Percentiles rank a stretch among this genome's conserved stretches.
phyloP scores from a whole-genome alignment of 2,888 invertebrate genomes.

The Xestoiulus laeticollis region DNA sequence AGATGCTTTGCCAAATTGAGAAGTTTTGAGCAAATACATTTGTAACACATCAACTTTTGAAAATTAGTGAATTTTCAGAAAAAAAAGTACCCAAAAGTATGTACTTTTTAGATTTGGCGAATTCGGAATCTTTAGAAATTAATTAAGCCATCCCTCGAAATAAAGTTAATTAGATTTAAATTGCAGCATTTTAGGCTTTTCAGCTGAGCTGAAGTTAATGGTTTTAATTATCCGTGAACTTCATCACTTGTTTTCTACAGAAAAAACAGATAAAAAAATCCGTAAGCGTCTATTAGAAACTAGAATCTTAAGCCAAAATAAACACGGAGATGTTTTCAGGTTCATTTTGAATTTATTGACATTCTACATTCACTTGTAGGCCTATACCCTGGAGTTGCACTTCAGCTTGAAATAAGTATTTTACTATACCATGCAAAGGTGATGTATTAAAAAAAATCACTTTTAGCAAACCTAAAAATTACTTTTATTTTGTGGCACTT shows the following conservation, averaged over 20 bases:
- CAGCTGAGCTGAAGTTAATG: not conserved
- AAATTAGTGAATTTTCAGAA: not conserved
- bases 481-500: not conserved
- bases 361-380: not conserved
- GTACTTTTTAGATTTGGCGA: too few species aligned
- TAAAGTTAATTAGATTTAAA: not conserved
- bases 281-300: not conserved
- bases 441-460: too few species aligned
- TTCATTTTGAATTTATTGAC: not conserved
- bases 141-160: not conserved
- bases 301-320: not conserved
- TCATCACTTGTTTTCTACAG: not conserved
- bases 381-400: not conserved
- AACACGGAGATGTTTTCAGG: not conserved
- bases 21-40: not conserved
- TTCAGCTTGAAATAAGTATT: not conserved
- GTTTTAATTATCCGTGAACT: constrained; percentile 23
- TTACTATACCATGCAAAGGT: not conserved
- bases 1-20: constrained; percentile 5
- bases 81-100: not conserved
- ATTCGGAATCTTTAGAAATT: too few species aligned
- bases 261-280: not conserved
- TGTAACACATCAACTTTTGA: not conserved
- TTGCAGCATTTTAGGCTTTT: not conserved
- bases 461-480: too few species aligned